Percentiles rank a stretch among this genome's conserved stretches.
phyloP scores from a whole-genome alignment of 1,140 invertebrate genomes.

The Cyrtorhinus lividipennis region DNA sequence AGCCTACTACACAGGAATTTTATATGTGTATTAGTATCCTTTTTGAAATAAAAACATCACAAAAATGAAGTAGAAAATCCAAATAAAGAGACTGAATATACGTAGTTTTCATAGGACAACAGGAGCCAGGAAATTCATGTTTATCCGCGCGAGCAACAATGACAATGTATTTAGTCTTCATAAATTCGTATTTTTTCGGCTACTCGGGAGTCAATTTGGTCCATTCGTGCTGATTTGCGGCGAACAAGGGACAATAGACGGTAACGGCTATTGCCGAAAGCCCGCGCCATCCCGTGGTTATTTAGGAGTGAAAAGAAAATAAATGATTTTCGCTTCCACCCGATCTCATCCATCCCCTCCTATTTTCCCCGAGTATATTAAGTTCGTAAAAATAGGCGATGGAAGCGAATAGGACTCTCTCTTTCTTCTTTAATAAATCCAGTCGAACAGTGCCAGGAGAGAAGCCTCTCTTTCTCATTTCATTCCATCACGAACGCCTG shows the following conservation, averaged over 20 bases:
- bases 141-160: too few species aligned
- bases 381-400: not conserved
- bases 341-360: not conserved
- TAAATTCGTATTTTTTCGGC: too few species aligned
- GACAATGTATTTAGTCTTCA: too few species aligned
- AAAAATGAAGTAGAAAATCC: too few species aligned
- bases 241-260: not conserved
- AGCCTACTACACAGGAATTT: too few species aligned
- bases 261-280: not conserved
- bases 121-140: too few species aligned
- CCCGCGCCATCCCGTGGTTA: not conserved
- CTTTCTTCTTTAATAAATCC: slow-evolving; percentile 4
- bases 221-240: not conserved
- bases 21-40: too few species aligned
- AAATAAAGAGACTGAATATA: too few species aligned
- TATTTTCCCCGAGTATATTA: not conserved
- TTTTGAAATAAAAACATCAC: too few species aligned
- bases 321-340: not conserved
- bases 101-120: too few species aligned
- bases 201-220: not conserved
- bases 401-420: not conserved
- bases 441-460: not conserved
- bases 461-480: not conserved
- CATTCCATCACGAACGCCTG: not conserved
- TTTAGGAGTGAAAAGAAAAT: not conserved